A percentile compares a stretch with the other conserved stretches of the same genome.
phyloP scores from a whole-genome alignment of 2,888 invertebrate genomes.

The Carterocephalus palaemon region DNA sequence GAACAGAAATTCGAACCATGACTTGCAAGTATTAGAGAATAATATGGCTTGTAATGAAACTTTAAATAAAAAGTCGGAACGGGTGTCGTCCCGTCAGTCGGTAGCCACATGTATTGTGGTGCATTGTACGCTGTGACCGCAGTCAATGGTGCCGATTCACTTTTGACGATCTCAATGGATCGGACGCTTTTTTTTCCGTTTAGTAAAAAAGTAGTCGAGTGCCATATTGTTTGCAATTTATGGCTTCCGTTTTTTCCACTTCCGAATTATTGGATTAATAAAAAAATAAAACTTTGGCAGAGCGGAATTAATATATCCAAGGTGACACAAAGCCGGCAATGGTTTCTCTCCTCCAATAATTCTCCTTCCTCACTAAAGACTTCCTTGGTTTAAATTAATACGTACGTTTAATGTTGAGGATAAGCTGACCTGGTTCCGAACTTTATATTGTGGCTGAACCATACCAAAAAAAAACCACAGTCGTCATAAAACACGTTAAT shows the following conservation, averaged over 20 bases:
- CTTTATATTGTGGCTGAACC: no score
- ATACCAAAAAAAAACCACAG: not conserved
- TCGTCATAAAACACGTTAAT: slow-evolving; percentile 6
- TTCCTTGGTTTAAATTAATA: no score
- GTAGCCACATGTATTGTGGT: slow-evolving; percentile 71
- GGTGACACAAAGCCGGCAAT: no score
- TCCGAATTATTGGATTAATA: slow-evolving; percentile 49
- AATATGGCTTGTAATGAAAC: slow-evolving; percentile 31
- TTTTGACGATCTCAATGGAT: slow-evolving; percentile 63
- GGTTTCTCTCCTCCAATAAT: no score
- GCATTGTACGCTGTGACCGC: slow-evolving; percentile 69
- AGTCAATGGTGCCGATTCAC: slow-evolving; percentile 47
- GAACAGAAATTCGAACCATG: slow-evolving; percentile 33
- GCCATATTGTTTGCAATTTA: slow-evolving; percentile 67
- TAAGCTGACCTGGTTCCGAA: no score
- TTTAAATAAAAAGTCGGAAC: slow-evolving; percentile 39
- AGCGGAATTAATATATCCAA: not conserved
- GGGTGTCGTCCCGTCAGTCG: slow-evolving; percentile 62
- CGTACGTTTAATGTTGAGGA: no score
- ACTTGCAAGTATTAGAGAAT: slow-evolving; percentile 28
- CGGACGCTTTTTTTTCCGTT: slow-evolving; percentile 50
- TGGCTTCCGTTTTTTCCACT: slow-evolving; percentile 61
- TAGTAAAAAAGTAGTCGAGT: slow-evolving; percentile 48
- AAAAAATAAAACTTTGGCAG: not conserved
- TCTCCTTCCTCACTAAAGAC: no score